A percentile compares a stretch with the other conserved stretches of the same genome.
Evolutionary conservation across 2,888 invertebrate species (phyloP).

Genomic region (Melanophora roralis): DNA sequence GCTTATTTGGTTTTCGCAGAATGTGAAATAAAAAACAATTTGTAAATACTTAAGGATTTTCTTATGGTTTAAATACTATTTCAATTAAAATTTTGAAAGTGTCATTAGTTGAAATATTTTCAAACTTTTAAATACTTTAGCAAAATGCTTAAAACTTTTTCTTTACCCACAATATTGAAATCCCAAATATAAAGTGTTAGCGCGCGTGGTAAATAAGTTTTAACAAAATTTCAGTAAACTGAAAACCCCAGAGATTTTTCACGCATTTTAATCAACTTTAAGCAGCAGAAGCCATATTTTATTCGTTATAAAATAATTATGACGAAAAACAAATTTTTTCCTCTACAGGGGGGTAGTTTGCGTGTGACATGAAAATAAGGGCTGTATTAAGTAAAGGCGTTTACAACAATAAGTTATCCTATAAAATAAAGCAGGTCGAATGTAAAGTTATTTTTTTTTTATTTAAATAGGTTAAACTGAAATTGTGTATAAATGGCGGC

Average conservation of each 20-base stretch:
- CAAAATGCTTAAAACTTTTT: neutral
- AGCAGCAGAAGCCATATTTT: neutral
- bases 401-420: neutral
- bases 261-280: conserved; percentile 8
- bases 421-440: neutral
- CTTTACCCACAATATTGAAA: neutral
- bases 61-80: no score
- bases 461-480: no score
- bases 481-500: no score
- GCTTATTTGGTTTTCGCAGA: neutral
- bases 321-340: neutral
- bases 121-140: neutral
- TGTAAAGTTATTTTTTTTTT: no score
- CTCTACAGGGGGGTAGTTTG: neutral
- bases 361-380: conserved; percentile 5
- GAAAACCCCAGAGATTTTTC: neutral
- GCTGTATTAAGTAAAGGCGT: neutral
- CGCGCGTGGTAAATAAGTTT: neutral
- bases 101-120: neutral
- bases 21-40: neutral
- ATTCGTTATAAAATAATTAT: neutral
- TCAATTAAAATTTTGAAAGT: neutral
- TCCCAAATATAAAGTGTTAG: neutral
- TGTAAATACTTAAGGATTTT: neutral
- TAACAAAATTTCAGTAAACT: neutral